These are phyloP conservation scores for Drosophila setifemur DNA, from an alignment of 1,140 invertebrate genomes.

Conservation along the genomic window DNA sequence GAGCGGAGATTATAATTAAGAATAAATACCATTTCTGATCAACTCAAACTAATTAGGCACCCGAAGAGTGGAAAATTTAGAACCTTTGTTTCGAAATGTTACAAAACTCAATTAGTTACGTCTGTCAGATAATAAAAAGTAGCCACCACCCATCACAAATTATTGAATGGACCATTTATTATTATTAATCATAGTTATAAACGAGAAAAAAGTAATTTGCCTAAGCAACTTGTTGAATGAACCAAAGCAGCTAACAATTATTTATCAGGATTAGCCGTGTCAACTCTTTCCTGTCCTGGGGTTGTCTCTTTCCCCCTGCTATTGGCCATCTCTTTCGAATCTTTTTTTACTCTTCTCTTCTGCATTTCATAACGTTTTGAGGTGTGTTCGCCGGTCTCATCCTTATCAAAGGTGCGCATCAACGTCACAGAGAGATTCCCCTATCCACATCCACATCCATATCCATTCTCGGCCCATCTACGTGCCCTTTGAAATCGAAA, in stretches of 20 bases:
- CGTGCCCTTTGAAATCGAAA: slow-evolving; percentile 77
- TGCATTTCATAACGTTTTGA: slow-evolving; percentile 49
- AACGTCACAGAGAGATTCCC: slow-evolving; percentile 57
- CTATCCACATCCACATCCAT: slow-evolving; percentile 2
- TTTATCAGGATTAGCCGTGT: slow-evolving; percentile 63
- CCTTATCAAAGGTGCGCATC: slow-evolving; percentile 76
- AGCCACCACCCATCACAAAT: too few species aligned
- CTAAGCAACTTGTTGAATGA: slow-evolving; percentile 8
- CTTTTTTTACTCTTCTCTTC: not conserved
- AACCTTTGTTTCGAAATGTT: too few species aligned
- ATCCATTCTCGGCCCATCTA: slow-evolving; percentile 28
- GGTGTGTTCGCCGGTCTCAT: slow-evolving; percentile 54
- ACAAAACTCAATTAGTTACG: too few species aligned
- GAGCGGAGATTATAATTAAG: too few species aligned
- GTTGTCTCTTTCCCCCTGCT: slow-evolving; percentile 1
- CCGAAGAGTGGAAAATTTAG: too few species aligned
- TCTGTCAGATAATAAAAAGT: too few species aligned
- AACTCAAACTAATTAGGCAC: too few species aligned
- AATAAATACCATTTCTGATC: too few species aligned
- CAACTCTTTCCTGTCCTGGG: slow-evolving; percentile 34
- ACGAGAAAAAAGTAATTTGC: not conserved
- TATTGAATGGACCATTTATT: not conserved
- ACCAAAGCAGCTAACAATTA: slow-evolving; percentile 27
- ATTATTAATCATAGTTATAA: not conserved
- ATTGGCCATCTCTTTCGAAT: slow-evolving; percentile 17